Evolutionary conservation across 2,113 vertebrate genomes (phyloP).

Genomic region (Cygnus buccinator): DNA sequence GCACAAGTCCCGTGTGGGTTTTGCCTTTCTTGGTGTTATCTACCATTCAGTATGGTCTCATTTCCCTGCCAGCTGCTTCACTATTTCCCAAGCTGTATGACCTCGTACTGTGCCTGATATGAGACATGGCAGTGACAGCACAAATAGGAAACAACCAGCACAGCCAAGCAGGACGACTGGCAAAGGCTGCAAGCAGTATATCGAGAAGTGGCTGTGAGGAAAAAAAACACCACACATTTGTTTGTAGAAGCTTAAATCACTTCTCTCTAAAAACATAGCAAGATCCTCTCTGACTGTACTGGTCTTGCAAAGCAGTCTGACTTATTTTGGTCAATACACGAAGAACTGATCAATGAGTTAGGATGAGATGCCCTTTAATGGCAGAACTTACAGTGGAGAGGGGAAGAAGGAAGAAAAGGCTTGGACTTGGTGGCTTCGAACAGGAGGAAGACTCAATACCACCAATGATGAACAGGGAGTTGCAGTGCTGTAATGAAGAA

Average conservation of each 20-base stretch:
- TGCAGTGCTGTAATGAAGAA: accelerated
- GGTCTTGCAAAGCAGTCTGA: neutral
- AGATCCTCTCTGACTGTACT: neutral
- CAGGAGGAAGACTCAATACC: neutral
- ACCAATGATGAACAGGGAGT: neutral
- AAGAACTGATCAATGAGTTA: neutral
- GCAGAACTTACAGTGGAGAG: neutral
- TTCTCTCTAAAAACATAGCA: neutral
- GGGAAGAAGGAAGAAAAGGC: neutral
- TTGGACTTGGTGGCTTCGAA: neutral
- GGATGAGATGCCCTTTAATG: neutral
- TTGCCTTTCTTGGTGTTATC: neutral
- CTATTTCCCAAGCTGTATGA: slow-evolving; percentile 26
- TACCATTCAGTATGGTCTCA: slow-evolving; percentile 9
- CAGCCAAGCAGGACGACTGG: neutral
- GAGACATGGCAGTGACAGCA: slow-evolving; percentile 22
- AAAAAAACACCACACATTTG: neutral
- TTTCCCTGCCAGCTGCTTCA: slow-evolving; percentile 44
- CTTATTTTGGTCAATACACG: neutral
- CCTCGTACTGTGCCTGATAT: neutral
- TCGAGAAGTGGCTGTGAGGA: neutral
- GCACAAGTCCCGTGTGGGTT: neutral
- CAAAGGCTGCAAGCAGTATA: neutral
- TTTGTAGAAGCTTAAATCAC: neutral
- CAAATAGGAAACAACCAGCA: slow-evolving; percentile 38